Base-by-base conservation (phyloP, 2,113 vertebrate species). In the Chaetodon auriga region DNA sequence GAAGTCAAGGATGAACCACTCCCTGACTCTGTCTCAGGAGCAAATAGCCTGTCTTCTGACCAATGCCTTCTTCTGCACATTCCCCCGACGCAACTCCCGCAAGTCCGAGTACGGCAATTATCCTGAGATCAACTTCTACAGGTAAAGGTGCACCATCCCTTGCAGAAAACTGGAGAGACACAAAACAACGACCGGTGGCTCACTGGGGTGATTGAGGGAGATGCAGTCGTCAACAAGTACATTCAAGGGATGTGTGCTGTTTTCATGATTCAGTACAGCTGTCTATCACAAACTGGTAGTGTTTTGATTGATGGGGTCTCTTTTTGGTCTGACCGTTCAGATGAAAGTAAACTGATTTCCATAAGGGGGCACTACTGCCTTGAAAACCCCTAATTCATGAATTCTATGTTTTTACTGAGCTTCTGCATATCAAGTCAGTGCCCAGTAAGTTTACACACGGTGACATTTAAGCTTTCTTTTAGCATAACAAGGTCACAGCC, bases 11-110 rank as follows among this genome's bases (percentile, higher is more conserved):
- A 96, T 96, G 95, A 98, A 97, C 96, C 97, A 97, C 92, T 99
- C 98, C 91, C 95, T 99, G 94, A 99, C 98, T 58, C 92, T 99
- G 96, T 99, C 98, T 82, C 98, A 99, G 93, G 96, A 97, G 46
- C 98, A 99, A 95, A 97, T 98, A 46, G 93, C 97, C 89, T 98
- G 97, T 92, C 97, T 99, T 75, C 94, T 99, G 89, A 97, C 98
- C 93, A 99, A 99, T 85, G 97, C 98, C 93, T 99, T 99, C 95
- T 99, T 99, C 96, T 99, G 98, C 95, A 99, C 98, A 68, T 99
- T 98, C 91, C 98, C 98, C 80, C 95, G 97, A 83, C 97, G 98
- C 86, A 99, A 99, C 94, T 97, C 97, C 0, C 98, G 97, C 94
- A 99, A 97, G 84, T 96, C 96, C 0, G 98, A 99, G 87, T 99